Base-by-base conservation (phyloP, 1,140 invertebrate species). In the Eumeta japonica region DNA sequence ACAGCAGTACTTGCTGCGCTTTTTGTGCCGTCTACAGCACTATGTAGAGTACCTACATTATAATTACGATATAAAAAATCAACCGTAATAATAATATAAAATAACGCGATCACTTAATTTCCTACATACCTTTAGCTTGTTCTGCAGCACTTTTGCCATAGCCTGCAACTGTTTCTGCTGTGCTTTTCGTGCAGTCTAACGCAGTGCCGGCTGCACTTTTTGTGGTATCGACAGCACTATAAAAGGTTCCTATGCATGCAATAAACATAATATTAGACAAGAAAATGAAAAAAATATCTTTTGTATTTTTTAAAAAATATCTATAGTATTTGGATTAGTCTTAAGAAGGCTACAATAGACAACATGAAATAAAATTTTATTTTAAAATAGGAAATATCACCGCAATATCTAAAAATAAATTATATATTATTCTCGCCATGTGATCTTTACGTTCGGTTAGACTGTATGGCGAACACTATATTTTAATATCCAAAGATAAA, bases 1-100 rank as follows among this genome's bases (percentile, higher is more conserved):
- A 52, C 49, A 24, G 55, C 55, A 4, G 48, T 50, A 17, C 50
- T 34, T 28, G 60, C 56, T 11, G 58, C 50, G 44, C 56, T 60
- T 47, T 66, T 68, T 29, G 55, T 70, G 1, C 47, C 52, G 41
- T 64, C 62, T 44, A 68, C 50, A 12, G 56, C 54, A 10, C 39
- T 39, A 17, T 46, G 43, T 2, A 56, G 41, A 12, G 55, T 58
- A 28, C 34, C 50, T 11, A 44, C 42, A 41, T 24, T 11, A 28
- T 36, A 41, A 36, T 34, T 41, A 41, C 41, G 5, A 35, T 2
- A 28, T 43, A 48, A 41, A 15, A 39, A 45, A 16, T 56, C 55
- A 55, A 56, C 16, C 35, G 32, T 10, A 38, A 30, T 37, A 19
- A 31, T 28, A 24, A 18, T 30, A 20, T 17, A 60, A n/a, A n/a